Base-by-base conservation (phyloP, 2,797 vertebrate genomes). In the Rhodeus uyekii region DNA sequence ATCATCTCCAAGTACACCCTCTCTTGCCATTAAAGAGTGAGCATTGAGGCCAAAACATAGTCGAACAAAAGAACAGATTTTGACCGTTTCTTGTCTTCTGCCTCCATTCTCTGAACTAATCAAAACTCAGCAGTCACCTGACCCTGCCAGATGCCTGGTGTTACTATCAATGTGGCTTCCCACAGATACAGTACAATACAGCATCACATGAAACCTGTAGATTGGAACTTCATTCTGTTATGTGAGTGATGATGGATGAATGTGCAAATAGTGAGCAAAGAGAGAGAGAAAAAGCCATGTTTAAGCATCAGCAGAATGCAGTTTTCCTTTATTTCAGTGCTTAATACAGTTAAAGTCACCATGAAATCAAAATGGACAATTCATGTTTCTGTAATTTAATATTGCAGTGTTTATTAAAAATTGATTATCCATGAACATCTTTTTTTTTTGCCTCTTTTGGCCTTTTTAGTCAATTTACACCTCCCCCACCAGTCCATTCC, bases 41-140 rank as follows among this genome's bases (percentile, higher is more conserved):
- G 68, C 38, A 61, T 14, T 53, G 22, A 38, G 44, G 53, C 65
- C 69, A 80, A 53, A 69, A 29, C n/a, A 58, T 58, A 32, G 22
- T 58, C 14, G 29, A 46, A 46, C 76, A 67, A 64, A 36, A 36
- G 32, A 27, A 48, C 53, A 64, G 50, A 36, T 53, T 61, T 50
- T 78, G 74, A 24, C 65, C 36, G 44, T 72, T 69, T 75, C 71
- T 65, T 75, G 67, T 69, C 64, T 79, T 48, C 29, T 61, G 63
- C 32, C 53, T 80, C 65, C 48, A 1, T 61, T 80, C 53, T 80
- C 32, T 29, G 42, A 73, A 65, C 42, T 72, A 74, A 81, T 50
- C 34, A 64, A 27, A 63, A 39, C 58, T 36, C 69, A 74, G 58
- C 44, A 0, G 79, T 53, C 69, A 27, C 24, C 32, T 81, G 55